Conservation (phyloP, 2,797 vertebrate species). For the Argentina silus region DNA sequence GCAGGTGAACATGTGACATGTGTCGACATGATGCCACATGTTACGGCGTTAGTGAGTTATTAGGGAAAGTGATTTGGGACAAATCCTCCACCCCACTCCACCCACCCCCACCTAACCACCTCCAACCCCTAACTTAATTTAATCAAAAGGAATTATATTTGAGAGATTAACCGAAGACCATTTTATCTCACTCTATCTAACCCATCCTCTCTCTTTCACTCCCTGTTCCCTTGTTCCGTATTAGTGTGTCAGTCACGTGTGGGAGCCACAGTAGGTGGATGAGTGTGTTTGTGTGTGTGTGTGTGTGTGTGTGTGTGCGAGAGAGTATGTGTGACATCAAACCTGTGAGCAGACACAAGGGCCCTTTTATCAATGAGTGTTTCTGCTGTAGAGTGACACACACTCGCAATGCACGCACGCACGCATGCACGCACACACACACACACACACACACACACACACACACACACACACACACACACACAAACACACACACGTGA, state of each 20-base stretch:
- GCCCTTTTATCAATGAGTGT: neutral
- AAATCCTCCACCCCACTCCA: no score
- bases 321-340: conserved; percentile 16
- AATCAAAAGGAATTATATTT: no score
- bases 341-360: neutral
- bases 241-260: conserved; percentile 59
- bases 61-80: no score
- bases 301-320: conserved; percentile 10
- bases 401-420: neutral
- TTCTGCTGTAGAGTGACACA: neutral
- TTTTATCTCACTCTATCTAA: conserved; percentile 8
- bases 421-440: neutral
- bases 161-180: no score
- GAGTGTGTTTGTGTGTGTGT: conserved; percentile 46
- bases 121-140: no score
- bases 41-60: no score
- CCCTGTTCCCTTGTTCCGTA: conserved; percentile 26
- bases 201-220: conserved; percentile 38
- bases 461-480: conserved; percentile 17
- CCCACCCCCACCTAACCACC: no score
- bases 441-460: conserved; percentile 3
- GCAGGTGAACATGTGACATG: no score
- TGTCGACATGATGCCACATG: no score
- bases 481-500: conserved; percentile 17
- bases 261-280: conserved; percentile 53